Conservation (phyloP, 2,888 invertebrate genomes). For the Andrena dorsata region DNA sequence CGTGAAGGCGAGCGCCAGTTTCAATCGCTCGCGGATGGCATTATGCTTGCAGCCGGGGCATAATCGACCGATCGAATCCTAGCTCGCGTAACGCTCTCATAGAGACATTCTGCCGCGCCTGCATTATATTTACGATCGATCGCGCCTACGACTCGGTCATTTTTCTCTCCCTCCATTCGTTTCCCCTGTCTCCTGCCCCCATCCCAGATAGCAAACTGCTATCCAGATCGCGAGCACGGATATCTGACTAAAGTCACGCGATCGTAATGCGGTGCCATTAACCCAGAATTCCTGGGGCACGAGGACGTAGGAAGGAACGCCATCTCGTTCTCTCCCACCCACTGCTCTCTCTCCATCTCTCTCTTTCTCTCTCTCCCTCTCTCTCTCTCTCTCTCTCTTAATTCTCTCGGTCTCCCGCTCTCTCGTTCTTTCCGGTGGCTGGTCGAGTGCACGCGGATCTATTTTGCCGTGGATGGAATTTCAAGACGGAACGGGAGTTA, state of each 20-base stretch:
- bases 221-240: conserved; percentile 70
- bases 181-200: background rate
- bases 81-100: conserved; percentile 46
- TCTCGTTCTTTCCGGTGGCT: background rate
- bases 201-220: conserved; percentile 26
- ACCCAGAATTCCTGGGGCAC: conserved; percentile 71
- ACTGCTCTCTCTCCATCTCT: conserved; percentile 17
- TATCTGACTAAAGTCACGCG: conserved; percentile 70
- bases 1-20: background rate
- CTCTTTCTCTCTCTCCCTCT: conserved; percentile 4
- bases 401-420: background rate
- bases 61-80: conserved; percentile 46
- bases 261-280: conserved; percentile 74
- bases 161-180: conserved; percentile 28
- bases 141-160: conserved; percentile 28
- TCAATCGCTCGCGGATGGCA: conserved; percentile 8
- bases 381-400: background rate
- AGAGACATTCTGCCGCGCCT: conserved; percentile 41
- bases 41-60: conserved; percentile 7
- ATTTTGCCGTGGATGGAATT: conserved; percentile 70
- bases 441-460: conserved; percentile 36
- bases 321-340: conserved; percentile 24
- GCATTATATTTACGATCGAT: conserved; percentile 66
- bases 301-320: conserved; percentile 55
- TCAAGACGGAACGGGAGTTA: conserved; percentile 72